A percentile compares a stretch with the other conserved stretches of the same genome.
These are phyloP conservation scores for Scotopteryx bipunctaria DNA, from an alignment of 2,888 invertebrate genomes.

Conservation along the genomic window DNA sequence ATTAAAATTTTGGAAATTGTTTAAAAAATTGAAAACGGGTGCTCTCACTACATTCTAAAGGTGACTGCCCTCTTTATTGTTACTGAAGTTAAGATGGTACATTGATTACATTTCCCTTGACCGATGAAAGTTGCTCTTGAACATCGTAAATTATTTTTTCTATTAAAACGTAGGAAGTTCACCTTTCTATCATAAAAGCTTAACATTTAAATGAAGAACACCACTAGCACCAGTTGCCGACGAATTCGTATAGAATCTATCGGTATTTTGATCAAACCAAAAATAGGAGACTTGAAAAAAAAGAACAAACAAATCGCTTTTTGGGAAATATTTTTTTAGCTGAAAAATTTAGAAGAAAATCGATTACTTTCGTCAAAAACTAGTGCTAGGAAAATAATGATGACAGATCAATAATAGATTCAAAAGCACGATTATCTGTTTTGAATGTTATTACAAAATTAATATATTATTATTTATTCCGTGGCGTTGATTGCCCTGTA, in stretches of 20 bases:
- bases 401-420: constrained; percentile 12
- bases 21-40: constrained; percentile 1
- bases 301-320: no score
- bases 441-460: constrained; percentile 2
- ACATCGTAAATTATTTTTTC: constrained; percentile 24
- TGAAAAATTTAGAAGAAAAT: background rate
- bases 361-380: background rate
- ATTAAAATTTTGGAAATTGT: background rate
- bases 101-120: constrained; percentile 28
- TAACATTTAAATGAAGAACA: background rate
- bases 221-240: background rate
- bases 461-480: background rate
- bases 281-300: no score
- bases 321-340: no score
- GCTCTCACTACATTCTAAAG: constrained; percentile 22
- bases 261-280: no score
- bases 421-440: constrained; percentile 3
- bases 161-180: constrained; percentile 13
- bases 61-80: constrained; percentile 38
- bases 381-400: background rate
- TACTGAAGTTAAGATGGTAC: constrained; percentile 28
- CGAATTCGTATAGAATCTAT: background rate
- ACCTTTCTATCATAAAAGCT: constrained; percentile 9
- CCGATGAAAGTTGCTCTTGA: constrained; percentile 19
- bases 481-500: background rate